Evolutionary conservation across 2,888 invertebrate genomes (phyloP), one percentile per base, ranked within the genome.

Genomic region (Yponomeuta evonymella): DNA sequence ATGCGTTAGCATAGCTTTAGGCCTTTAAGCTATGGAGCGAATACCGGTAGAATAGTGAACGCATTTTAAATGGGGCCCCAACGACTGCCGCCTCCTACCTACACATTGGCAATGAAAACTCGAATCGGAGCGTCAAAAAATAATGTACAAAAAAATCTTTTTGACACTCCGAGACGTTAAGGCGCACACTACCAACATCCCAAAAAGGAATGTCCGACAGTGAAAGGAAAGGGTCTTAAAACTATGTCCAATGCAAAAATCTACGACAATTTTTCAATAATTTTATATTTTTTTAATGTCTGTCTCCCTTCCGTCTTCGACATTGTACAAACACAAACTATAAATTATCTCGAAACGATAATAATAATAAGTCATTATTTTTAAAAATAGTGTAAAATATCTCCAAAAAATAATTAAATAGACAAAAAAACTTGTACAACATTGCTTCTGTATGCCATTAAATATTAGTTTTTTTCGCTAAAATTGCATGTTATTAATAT

Each of bases 291-390:
- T 89, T 90, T 89, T 87, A 89, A 89, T 90, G 89, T 89, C 89
- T 86, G 85, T 81, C 83, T 85, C 82, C 81, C 84, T 87, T 87
- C 87, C 84, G 81, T 86, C 87, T 82, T 83, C 83, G 90, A 89
- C 89, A 90, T 90, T 88, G 87, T 90, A 90, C 88, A 91, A 91
- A 88, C 89, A 87, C 85, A 88, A 87, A 83, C 51, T 90, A 91
- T 92, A 91, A 91, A 91, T 92, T 90, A 92, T 86, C 33, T 89
- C 85, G 88, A 89, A 90, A 91, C 88, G 87, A 92, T 90, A 90
- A 87, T 73, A 90, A 90, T 90, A 91, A 90, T 90, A 91, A 84
- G 88, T 88, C 82, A 85, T 88, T 88, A 90, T 89, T 89, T 58
- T 51, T 67, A 88, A 89, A 88, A 89, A 90, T 89, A 90, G 84